phyloP scores from a whole-genome alignment of 2,888 invertebrate genomes.

The Steinernema scapterisci region DNA sequence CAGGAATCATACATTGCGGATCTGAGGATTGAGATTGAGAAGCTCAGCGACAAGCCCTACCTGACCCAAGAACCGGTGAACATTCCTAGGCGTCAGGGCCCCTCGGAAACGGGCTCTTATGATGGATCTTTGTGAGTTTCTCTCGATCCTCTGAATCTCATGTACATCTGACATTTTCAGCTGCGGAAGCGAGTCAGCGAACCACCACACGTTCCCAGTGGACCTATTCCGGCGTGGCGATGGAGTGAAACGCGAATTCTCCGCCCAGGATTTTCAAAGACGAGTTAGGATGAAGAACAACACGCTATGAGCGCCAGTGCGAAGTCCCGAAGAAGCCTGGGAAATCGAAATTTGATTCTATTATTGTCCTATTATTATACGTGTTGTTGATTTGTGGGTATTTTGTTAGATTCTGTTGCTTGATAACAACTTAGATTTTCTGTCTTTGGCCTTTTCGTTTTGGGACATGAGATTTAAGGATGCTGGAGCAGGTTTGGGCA shows the following conservation, averaged over 20 bases:
- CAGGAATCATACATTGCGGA: constrained; percentile 43
- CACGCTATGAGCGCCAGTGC: constrained; percentile 1
- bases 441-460: too few relatives aligned
- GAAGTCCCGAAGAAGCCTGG: too few relatives aligned
- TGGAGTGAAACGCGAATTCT: constrained; percentile 7
- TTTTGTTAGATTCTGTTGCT: too few relatives aligned
- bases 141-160: background rate
- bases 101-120: constrained; percentile 1
- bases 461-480: too few relatives aligned
- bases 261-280: constrained; percentile 2
- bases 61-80: background rate
- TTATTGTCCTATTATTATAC: too few relatives aligned
- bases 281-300: constrained; percentile 4
- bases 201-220: background rate
- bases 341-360: too few relatives aligned
- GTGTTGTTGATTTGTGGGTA: too few relatives aligned
- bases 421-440: too few relatives aligned
- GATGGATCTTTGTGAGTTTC: background rate
- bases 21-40: constrained; percentile 39
- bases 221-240: constrained; percentile 10
- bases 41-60: constrained; percentile 6
- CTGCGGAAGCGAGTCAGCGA: constrained; percentile 10
- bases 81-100: background rate
- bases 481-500: too few relatives aligned
- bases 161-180: background rate